A percentile compares a stretch with the other conserved stretches of the same genome.
Evolutionary conservation across 1,140 invertebrate genomes (phyloP).

Genomic region (Cheumatopsyche charites): DNA sequence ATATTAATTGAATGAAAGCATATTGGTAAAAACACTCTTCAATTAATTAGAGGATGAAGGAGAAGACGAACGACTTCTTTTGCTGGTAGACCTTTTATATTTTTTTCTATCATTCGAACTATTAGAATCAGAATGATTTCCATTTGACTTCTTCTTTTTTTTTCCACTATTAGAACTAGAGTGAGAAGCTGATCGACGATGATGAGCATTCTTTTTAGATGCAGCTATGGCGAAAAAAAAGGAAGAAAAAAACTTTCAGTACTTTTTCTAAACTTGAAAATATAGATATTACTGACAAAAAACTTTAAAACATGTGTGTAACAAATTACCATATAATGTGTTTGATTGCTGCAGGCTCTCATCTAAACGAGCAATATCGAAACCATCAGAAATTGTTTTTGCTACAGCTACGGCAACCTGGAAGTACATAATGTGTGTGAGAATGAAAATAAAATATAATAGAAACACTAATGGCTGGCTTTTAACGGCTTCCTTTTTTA

Average conservation of each 20-base stretch:
- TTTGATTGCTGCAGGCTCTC: background rate
- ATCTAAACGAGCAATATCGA: constrained; percentile 23
- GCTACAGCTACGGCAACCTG: background rate
- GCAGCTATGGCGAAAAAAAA: too few relatives aligned
- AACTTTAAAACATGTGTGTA: too few relatives aligned
- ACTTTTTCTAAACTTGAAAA: too few relatives aligned
- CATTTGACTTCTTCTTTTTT: constrained; percentile 1
- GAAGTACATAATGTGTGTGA: too few relatives aligned
- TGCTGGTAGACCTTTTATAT: constrained; percentile 11
- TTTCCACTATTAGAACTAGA: background rate
- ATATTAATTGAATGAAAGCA: too few relatives aligned
- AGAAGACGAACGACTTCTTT: constrained; percentile 6
- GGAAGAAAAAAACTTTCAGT: too few relatives aligned
- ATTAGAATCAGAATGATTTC: constrained; percentile 15
- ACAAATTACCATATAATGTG: background rate
- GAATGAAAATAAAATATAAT: too few relatives aligned
- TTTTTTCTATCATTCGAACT: constrained; percentile 19
- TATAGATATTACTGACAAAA: too few relatives aligned
- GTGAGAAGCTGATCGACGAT: constrained; percentile 3
- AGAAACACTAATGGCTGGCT: too few relatives aligned
- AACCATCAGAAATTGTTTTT: background rate
- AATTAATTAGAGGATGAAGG: background rate
- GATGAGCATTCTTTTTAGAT: background rate
- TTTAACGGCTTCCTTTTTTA: too few relatives aligned
- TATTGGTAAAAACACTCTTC: too few relatives aligned